Percentiles rank a stretch among this genome's conserved stretches.
These are phyloP conservation scores for Tipula helvola DNA, from an alignment of 2,888 invertebrate species.

Conservation along the genomic window DNA sequence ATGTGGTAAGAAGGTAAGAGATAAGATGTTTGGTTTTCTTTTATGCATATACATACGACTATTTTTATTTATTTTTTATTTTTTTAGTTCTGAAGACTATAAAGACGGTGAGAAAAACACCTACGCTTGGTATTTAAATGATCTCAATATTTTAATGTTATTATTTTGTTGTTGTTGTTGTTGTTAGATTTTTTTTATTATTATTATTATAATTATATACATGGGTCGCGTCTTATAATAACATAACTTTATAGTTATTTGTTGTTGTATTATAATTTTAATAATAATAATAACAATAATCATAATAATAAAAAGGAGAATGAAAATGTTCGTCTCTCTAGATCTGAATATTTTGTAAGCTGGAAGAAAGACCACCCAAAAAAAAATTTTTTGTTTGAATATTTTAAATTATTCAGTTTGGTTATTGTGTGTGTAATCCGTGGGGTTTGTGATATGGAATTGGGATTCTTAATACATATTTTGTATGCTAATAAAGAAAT, in stretches of 20 bases:
- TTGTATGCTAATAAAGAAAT: not conserved
- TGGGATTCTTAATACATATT: not conserved
- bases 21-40: slow-evolving; percentile 4
- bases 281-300: not conserved
- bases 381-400: not conserved
- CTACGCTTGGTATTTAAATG: not conserved
- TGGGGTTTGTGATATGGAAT: not conserved
- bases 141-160: slow-evolving; percentile 4
- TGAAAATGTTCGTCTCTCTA: not conserved
- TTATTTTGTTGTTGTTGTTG: not conserved
- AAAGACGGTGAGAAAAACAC: slow-evolving; percentile 4
- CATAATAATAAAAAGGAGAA: not conserved
- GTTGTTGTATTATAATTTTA: not conserved
- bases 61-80: not conserved
- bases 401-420: not conserved
- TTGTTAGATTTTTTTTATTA: not conserved
- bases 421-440: not conserved
- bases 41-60: not conserved
- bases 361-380: not conserved
- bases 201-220: not conserved
- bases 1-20: not conserved
- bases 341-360: not conserved
- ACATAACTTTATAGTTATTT: not conserved
- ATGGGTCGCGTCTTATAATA: not conserved
- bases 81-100: not conserved